phyloP scores from a whole-genome alignment of 2,113 vertebrate genomes.

The Ammospiza caudacuta region DNA sequence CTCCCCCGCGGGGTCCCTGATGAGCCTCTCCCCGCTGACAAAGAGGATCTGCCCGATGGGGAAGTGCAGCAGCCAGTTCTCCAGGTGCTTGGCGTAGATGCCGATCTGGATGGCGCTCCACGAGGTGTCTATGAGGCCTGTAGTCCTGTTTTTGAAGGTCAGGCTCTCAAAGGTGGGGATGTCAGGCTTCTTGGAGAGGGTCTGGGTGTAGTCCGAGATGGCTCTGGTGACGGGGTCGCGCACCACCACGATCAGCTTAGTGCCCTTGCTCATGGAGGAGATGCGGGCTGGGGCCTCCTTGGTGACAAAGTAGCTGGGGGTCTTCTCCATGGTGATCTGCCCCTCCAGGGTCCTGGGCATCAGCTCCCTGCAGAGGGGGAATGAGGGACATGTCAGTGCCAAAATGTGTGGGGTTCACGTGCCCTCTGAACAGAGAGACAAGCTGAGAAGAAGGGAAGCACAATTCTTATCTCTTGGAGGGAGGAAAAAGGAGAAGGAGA shows the following conservation, averaged over 20 bases:
- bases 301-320: constrained; percentile 91
- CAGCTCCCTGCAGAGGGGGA: constrained; percentile 62
- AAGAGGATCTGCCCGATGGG: constrained; percentile 91
- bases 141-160: constrained; percentile 93
- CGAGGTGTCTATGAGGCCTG: constrained; percentile 91
- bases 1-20: constrained; percentile 92
- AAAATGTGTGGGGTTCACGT: no score
- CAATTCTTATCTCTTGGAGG: no score
- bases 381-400: not conserved
- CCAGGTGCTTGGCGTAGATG: constrained; percentile 95
- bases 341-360: constrained; percentile 93
- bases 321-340: constrained; percentile 99
- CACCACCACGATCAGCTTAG: constrained; percentile 94
- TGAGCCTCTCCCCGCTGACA: constrained; percentile 91
- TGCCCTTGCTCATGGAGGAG: constrained; percentile 87
- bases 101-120: constrained; percentile 97
- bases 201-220: constrained; percentile 94
- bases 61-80: constrained; percentile 94
- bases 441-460: no score
- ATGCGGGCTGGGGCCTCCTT: constrained; percentile 88
- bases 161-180: constrained; percentile 91
- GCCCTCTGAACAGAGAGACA: no score
- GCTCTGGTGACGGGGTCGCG: constrained; percentile 91
- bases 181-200: constrained; percentile 91
- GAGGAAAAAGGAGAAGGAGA: no score